Evolutionary conservation across 2,797 vertebrate species (phyloP), one percentile per base, ranked within the genome.

Genomic region (Pempheris klunzingeri): DNA sequence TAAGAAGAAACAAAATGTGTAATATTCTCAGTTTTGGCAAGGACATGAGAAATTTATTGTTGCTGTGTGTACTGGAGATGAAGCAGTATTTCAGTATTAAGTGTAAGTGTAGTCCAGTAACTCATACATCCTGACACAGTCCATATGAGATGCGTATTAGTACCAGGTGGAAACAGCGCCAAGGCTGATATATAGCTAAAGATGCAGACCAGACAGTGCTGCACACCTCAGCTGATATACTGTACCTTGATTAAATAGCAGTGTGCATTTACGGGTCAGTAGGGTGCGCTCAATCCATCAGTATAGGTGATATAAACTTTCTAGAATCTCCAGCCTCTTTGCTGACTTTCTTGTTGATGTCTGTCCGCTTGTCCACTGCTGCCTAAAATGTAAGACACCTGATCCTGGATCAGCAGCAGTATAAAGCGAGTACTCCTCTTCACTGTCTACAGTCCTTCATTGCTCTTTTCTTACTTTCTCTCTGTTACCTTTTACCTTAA

Each of bases 341-440:
- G 60, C 67, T 54, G 9, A 30, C 20, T 61, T 24, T 55, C n/a
- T 46, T 59, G 53, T 44, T 77, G 62, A 41, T 71, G 30, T 57
- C 34, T n/a, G n/a, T n/a, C n/a, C n/a, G n/a, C n/a, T 72, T 43
- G 22, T 65, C 44, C 41, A 22, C 22, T 3, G n/a, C 72, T 70
- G 49, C 46, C 34, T 66, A 57, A 32, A 62, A 72, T 66, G 22
- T 57, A 9, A 67, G 44, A 15, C n/a, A 20, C 55, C n/a, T 26
- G 57, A 76, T 50, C 43, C 50, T 43, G 80, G 43, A 72, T 82
- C 75, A 75, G 47, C 49, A 53, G 52, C 72, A 54, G 26, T 53
- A 22, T 73, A 50, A 65, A 80, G 54, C 77, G 43, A 22, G 58
- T 39, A 11, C 41, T 59, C n/a, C 26, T n/a, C 24, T 32, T 72